phyloP scores from a whole-genome alignment of 2,113 vertebrate species.

The Urocolius indicus region DNA sequence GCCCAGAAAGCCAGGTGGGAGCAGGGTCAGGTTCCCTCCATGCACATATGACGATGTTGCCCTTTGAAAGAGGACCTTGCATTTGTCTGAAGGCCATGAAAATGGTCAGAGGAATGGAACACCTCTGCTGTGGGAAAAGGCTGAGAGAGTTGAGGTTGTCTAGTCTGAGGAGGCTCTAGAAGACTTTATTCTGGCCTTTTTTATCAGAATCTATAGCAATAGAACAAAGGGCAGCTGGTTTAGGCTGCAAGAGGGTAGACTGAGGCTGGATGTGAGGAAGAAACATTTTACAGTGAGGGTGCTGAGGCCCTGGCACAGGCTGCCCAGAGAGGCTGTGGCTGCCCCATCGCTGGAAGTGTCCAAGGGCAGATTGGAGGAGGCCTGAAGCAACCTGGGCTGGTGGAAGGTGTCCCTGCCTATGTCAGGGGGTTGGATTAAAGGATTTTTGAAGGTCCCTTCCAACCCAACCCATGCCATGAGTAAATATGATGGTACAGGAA shows the following conservation, averaged over 20 bases:
- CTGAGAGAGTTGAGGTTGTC: not conserved
- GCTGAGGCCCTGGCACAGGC: not conserved
- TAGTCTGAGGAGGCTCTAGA: not conserved
- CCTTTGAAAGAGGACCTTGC: not conserved
- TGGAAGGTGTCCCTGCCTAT: not conserved
- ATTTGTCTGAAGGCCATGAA: not conserved
- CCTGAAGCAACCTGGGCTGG: rapidly evolving
- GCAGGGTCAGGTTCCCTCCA: not conserved
- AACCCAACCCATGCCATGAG: not conserved
- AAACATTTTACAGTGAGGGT: rapidly evolving
- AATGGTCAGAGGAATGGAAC: not conserved
- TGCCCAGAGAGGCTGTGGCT: not conserved
- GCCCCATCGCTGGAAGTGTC: not conserved
- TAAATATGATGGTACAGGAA: not conserved
- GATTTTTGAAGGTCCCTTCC: not conserved
- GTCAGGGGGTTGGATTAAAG: rapidly evolving
- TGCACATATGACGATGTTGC: rapidly evolving
- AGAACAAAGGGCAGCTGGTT: not conserved
- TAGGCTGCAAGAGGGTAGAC: not conserved
- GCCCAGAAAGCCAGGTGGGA: not conserved
- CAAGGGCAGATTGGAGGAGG: rapidly evolving
- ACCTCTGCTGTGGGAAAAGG: not conserved
- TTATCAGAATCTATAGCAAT: too few species aligned
- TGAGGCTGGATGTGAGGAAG: not conserved
- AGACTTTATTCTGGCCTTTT: not conserved